Conservation (phyloP, 2,797 vertebrate genomes). For the Macroramphosus scolopax region DNA sequence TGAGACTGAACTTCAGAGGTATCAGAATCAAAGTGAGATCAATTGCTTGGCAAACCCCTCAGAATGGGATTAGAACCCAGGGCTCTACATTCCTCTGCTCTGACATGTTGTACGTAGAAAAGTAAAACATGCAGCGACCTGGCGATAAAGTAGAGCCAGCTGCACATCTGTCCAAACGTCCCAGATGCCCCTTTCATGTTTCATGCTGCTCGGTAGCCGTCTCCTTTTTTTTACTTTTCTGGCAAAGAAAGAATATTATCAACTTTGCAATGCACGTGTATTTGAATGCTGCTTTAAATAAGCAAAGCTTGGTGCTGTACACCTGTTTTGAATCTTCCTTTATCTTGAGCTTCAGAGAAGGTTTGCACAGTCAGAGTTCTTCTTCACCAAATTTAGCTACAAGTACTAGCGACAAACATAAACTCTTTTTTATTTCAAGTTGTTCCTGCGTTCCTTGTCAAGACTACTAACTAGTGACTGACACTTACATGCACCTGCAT, state of each 20-base stretch:
- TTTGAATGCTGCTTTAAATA: slow-evolving; percentile 44
- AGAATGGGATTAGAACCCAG: slow-evolving; percentile 28
- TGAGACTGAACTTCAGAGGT: slow-evolving; percentile 10
- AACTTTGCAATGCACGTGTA: slow-evolving; percentile 19
- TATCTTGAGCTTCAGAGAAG: slow-evolving; percentile 12
- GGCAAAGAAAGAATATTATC: slow-evolving; percentile 19
- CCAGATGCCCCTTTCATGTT: slow-evolving; percentile 57
- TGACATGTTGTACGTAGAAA: slow-evolving; percentile 31
- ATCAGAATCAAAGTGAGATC: slow-evolving; percentile 14
- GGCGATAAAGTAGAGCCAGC: slow-evolving; percentile 34
- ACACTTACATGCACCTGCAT: no score
- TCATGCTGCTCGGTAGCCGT: slow-evolving; percentile 14
- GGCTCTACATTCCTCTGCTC: slow-evolving; percentile 41
- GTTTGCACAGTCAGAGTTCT: not conserved
- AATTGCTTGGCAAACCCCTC: slow-evolving; percentile 17
- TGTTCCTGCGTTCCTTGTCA: no score
- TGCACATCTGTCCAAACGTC: slow-evolving; percentile 35
- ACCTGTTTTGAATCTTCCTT: slow-evolving; percentile 45
- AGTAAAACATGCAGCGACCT: slow-evolving; percentile 7
- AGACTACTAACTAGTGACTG: no score
- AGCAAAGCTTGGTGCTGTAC: slow-evolving; percentile 14
- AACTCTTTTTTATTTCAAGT: no score
- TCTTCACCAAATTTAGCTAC: not conserved
- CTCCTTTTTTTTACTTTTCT: slow-evolving; percentile 10
- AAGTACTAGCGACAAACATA: not conserved